A percentile compares a stretch with the other conserved stretches of the same genome.
Evolutionary conservation across 2,888 invertebrate genomes (phyloP).

Genomic region (Eurois occulta): DNA sequence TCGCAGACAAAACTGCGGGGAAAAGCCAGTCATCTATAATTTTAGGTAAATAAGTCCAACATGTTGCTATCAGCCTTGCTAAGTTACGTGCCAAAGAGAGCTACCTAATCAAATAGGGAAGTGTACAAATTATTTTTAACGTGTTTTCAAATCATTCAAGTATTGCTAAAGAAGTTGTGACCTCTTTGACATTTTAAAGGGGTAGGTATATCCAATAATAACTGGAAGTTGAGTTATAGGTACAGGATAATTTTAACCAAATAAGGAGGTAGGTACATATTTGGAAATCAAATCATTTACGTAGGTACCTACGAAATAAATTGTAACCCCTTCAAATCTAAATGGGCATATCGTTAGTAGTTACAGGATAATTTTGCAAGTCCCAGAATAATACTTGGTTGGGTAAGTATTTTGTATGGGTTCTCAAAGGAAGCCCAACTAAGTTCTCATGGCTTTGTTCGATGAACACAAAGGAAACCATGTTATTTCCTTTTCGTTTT

Average conservation of each 20-base stretch:
- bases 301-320: no score
- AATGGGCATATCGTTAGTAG: no score
- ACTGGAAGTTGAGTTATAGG: neutral
- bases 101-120: neutral
- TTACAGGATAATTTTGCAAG: neutral
- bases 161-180: neutral
- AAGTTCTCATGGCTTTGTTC: constrained; percentile 37
- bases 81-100: neutral
- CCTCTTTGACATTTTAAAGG: no score
- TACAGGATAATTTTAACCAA: no score
- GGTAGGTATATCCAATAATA: no score
- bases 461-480: constrained; percentile 38
- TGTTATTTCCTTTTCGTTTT: constrained; percentile 37
- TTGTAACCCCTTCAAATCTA: no score
- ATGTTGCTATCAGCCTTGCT: neutral
- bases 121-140: neutral
- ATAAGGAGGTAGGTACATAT: no score
- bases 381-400: neutral
- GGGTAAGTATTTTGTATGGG: constrained; percentile 4
- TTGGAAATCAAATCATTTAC: no score
- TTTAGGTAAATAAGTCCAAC: neutral
- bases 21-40: no score
- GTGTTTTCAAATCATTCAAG: neutral
- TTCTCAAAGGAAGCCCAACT: constrained; percentile 28
- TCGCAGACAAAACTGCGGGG: neutral